Conservation (phyloP, 2,113 vertebrate species). For the Erythrolamprus reginae region DNA sequence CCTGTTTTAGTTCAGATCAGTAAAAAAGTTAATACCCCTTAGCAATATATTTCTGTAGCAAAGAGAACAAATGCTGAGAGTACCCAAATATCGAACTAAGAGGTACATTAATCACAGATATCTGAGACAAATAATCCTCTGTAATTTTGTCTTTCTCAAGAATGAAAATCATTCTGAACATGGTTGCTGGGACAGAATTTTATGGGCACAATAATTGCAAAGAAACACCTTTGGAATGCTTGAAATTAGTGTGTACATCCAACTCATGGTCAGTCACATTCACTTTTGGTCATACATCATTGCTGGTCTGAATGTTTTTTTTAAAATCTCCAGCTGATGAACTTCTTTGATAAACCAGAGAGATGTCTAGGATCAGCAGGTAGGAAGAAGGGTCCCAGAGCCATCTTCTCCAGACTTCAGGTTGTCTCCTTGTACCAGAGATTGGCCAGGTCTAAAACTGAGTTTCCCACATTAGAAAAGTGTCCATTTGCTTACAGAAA, state of each 20-base stretch:
- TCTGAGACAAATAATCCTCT: neutral
- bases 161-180: neutral
- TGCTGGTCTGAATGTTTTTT: neutral
- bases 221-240: neutral
- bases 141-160: neutral
- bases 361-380: neutral
- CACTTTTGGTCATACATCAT: neutral
- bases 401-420: neutral
- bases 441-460: neutral
- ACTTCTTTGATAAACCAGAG: neutral
- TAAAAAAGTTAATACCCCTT: neutral
- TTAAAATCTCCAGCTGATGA: neutral
- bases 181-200: neutral
- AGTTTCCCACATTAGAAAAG: neutral
- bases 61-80: neutral
- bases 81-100: neutral
- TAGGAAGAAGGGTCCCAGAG: neutral
- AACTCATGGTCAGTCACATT: neutral
- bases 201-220: neutral
- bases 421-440: neutral
- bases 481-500: neutral
- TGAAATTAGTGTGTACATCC: neutral
- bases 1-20: neutral
- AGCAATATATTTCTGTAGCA: neutral
- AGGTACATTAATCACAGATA: neutral